Evolutionary conservation across 2,113 vertebrate genomes (phyloP).

Genomic region (Talpa occidentalis): DNA sequence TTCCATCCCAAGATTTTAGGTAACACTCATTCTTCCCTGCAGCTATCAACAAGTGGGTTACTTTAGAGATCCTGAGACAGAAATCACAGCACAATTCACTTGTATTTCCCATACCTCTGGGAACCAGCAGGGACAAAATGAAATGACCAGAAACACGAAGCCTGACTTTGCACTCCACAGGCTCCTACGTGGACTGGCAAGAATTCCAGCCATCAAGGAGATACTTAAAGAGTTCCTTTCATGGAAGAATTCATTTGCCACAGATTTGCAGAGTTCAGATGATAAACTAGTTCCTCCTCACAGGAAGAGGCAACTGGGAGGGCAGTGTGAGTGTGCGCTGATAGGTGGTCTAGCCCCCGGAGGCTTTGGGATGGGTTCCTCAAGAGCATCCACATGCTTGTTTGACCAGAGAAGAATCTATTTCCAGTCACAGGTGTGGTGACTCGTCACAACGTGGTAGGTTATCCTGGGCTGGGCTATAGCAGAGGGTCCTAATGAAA

Average conservation of each 20-base stretch:
- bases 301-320: neutral
- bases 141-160: neutral
- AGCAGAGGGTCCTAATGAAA: neutral
- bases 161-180: neutral
- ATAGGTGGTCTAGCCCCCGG: fast-evolving
- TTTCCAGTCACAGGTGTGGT: neutral
- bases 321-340: fast-evolving
- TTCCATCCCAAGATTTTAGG: neutral
- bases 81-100: neutral
- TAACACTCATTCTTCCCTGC: neutral
- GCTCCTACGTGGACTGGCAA: too few relatives aligned
- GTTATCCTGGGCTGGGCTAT: too few relatives aligned
- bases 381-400: neutral
- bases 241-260: neutral
- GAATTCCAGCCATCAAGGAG: neutral
- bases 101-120: neutral
- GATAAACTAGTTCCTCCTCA: neutral
- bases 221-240: neutral
- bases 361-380: neutral
- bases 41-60: neutral
- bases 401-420: neutral
- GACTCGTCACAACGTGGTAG: fast-evolving
- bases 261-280: neutral
- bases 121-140: neutral
- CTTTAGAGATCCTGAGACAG: neutral